phyloP scores from a whole-genome alignment of 2,888 invertebrate genomes.

The Dicyrtomina minuta region DNA sequence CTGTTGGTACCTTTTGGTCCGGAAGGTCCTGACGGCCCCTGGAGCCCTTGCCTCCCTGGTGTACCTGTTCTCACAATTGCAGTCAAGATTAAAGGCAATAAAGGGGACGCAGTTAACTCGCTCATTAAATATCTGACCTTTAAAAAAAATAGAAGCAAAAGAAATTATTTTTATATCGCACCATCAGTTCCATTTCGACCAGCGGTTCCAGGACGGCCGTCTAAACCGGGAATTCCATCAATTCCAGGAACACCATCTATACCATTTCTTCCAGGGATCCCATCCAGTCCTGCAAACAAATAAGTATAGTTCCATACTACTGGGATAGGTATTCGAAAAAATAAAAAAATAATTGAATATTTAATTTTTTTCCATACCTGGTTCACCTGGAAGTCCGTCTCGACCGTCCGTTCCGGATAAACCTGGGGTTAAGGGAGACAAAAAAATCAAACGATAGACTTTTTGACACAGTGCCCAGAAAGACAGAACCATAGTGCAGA shows the following conservation, averaged over 20 bases:
- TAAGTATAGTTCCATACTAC: not conserved
- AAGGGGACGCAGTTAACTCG: too few relatives aligned
- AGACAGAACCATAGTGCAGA: not conserved
- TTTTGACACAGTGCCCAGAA: not conserved
- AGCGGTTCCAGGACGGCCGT: constrained; percentile 63
- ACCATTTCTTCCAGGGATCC: constrained; percentile 75
- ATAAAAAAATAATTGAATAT: constrained; percentile 2
- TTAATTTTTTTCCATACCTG: constrained; percentile 58
- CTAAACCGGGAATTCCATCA: constrained; percentile 71
- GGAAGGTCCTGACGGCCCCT: constrained; percentile 71
- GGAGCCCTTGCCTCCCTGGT: constrained; percentile 68
- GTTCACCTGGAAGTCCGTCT: constrained; percentile 87
- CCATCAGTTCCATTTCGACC: constrained; percentile 68
- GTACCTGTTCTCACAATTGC: too few relatives aligned
- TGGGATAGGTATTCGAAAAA: not conserved
- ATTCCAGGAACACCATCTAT: constrained; percentile 71
- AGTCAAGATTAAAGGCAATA: too few relatives aligned
- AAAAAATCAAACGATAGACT: not conserved
- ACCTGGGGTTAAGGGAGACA: constrained; percentile 46
- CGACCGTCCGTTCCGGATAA: constrained; percentile 75
- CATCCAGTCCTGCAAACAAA: constrained; percentile 65
- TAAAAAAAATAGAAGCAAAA: too few relatives aligned
- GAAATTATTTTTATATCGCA: constrained; percentile 49
- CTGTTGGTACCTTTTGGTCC: constrained; percentile 66
- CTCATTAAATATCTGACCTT: not conserved